phyloP scores from a whole-genome alignment of 2,888 invertebrate species.

The Nysson spinosus region DNA sequence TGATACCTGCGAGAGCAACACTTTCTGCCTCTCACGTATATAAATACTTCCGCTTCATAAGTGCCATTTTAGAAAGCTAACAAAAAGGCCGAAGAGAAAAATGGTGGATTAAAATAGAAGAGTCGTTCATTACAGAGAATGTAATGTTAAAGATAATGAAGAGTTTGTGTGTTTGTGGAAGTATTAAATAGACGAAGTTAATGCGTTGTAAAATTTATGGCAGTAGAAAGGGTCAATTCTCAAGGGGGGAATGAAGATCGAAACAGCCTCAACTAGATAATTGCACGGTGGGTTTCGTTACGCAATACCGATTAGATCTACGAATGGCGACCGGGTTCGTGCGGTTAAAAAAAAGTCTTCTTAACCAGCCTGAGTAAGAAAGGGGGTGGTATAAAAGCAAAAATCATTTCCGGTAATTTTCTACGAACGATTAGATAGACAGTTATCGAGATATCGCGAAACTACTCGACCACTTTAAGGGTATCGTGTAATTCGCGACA shows the following conservation, averaged over 20 bases:
- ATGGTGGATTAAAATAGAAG: too few relatives aligned
- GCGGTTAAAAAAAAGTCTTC: conserved; percentile 38
- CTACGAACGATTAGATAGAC: conserved; percentile 45
- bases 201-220: neutral
- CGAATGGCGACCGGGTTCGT: conserved; percentile 56
- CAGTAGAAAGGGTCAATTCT: conserved; percentile 5
- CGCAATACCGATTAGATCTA: conserved; percentile 68
- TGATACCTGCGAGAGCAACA: too few relatives aligned
- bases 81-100: too few relatives aligned
- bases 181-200: too few relatives aligned
- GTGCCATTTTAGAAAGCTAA: too few relatives aligned
- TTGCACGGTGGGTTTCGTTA: conserved; percentile 62
- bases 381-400: conserved; percentile 5
- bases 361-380: conserved; percentile 6
- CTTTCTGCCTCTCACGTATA: too few relatives aligned
- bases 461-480: conserved; percentile 29
- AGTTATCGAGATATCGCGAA: conserved; percentile 63
- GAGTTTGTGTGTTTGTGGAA: too few relatives aligned
- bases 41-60: too few relatives aligned
- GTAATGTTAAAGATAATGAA: too few relatives aligned
- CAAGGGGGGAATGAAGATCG: conserved; percentile 45
- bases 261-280: conserved; percentile 64
- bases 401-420: conserved; percentile 54
- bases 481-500: conserved; percentile 57
- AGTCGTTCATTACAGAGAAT: too few relatives aligned